Evolutionary conservation across 2,797 vertebrate species (phyloP).

Genomic region (Leontocebus nigricollis): DNA sequence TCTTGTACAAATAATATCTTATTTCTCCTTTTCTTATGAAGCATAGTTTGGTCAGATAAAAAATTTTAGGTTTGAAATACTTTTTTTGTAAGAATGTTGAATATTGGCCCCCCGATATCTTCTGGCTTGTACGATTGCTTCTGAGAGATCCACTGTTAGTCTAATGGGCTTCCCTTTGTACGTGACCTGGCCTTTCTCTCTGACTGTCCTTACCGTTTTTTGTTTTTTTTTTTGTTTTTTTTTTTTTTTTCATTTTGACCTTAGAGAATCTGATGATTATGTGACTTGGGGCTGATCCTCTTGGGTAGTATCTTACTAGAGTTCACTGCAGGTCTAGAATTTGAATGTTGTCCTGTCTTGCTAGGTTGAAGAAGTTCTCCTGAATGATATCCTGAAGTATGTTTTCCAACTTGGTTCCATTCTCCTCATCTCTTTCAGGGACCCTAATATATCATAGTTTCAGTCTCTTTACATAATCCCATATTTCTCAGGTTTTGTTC

Average conservation of each 20-base stretch:
- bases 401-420: background rate
- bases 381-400: background rate
- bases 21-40: background rate
- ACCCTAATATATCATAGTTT: background rate
- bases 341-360: background rate
- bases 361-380: background rate
- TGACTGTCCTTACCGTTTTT: background rate
- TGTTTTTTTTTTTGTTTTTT: too few relatives aligned
- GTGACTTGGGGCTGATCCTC: background rate
- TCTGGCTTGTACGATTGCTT: background rate
- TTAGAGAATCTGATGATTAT: background rate
- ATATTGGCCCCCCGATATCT: background rate
- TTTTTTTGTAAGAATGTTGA: background rate
- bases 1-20: background rate
- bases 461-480: background rate
- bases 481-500: background rate
- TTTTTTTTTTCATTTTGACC: background rate
- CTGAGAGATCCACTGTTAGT: background rate
- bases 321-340: background rate
- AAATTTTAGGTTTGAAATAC: background rate
- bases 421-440: background rate
- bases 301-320: background rate
- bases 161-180: background rate
- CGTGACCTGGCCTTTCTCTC: background rate
- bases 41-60: background rate